Base-by-base conservation (phyloP, 2,797 vertebrate species). In the Phrynocephalus vlangalii region DNA sequence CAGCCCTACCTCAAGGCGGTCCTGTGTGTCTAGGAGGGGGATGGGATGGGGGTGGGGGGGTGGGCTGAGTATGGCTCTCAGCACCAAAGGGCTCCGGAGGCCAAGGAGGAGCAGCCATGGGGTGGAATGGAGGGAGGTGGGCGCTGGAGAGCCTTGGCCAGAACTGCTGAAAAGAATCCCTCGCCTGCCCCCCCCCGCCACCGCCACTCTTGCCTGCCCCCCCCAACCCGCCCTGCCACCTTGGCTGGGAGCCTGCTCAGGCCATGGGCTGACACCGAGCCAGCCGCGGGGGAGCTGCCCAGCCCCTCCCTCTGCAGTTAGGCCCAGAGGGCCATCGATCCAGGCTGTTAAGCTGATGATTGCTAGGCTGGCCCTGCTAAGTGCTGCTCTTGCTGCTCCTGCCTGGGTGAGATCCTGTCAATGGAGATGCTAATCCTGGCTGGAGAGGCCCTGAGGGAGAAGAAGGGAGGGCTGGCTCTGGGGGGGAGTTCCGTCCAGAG, bases 321-420 rank as follows among this genome's bases (percentile, higher is more conserved):
- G 48, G 82, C 82, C 82, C 30, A 67, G 26, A 0, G 28, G 18
- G 16, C 67, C 15, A 72, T 72, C 26, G 82, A 72, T 83, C 82
- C 1, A 3, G 82, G 28, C 82, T 83, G 68, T 83, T 71, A 83
- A 83, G 68, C 82, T 83, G 82, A 83, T 83, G 70, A 71, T 50
- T 52, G 68, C n/a, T 11, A 48, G 68, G 33, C 68, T 0, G 48
- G 50, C 82, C 48, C 18, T 56, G 48, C 82, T 52, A 72, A 83
- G 44, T 52, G 52, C 82, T 56, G 66, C 22, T 44, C 24, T 13
- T 22, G 30, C 73, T 44, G 15, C 60, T 63, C 60, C 60, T 63
- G 52, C 52, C 13, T 13, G 9, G 52, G 6, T 68, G 79, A 63
- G 56, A 80, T 20, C 16, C n/a, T 72, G 68, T 56, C 82, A 72